These are phyloP conservation scores for Columbina picui DNA, from an alignment of 2,113 vertebrate genomes.

Conservation along the genomic window DNA sequence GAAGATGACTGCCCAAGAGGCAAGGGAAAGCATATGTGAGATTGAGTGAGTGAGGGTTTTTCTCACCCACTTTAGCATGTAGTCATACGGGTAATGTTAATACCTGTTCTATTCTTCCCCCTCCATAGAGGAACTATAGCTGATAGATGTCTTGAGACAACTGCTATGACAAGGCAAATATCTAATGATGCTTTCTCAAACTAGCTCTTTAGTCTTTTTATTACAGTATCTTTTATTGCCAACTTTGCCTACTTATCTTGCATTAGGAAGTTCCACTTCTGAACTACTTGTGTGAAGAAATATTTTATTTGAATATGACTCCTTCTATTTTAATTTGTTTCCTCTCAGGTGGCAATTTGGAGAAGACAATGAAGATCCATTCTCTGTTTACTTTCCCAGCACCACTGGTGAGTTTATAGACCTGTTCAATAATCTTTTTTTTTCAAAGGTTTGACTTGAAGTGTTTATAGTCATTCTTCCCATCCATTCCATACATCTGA, in stretches of 20 bases:
- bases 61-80: not conserved
- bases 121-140: not conserved
- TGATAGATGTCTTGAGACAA: not conserved
- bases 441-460: not conserved
- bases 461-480: not conserved
- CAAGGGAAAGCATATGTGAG: not conserved
- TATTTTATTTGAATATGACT: not conserved
- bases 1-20: not conserved
- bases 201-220: not conserved
- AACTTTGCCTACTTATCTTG: not conserved
- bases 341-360: not conserved
- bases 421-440: not conserved
- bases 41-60: not conserved
- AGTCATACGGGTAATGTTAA: not conserved
- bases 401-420: not conserved
- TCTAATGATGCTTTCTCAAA: not conserved
- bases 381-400: not conserved
- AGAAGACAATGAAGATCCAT: not conserved
- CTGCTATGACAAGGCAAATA: not conserved
- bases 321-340: not conserved
- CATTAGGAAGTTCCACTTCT: not conserved
- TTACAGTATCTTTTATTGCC: not conserved
- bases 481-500: not conserved
- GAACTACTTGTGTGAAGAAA: not conserved
- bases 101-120: not conserved